These are phyloP conservation scores for Dryobota labecula DNA, from an alignment of 2,888 invertebrate genomes.

Conservation along the genomic window DNA sequence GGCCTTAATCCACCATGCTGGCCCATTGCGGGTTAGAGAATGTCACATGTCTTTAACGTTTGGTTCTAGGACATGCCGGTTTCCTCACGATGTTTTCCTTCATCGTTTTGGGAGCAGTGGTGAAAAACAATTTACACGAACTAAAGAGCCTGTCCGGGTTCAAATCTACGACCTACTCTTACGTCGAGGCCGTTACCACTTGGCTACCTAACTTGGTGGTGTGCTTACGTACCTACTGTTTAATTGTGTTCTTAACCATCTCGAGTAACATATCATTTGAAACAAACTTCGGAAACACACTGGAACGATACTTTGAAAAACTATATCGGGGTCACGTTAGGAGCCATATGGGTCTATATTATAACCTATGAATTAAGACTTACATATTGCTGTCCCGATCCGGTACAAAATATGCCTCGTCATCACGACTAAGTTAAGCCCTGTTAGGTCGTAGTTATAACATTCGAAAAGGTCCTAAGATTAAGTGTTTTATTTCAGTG, in stretches of 20 bases:
- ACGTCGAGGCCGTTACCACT: too few relatives aligned
- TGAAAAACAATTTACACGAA: too few relatives aligned
- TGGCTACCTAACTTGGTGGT: too few relatives aligned
- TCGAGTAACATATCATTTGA: neutral
- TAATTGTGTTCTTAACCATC: neutral
- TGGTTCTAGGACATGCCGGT: too few relatives aligned
- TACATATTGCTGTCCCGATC: slow-evolving; percentile 10
- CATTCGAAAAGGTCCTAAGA: slow-evolving; percentile 6
- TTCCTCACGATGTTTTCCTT: too few relatives aligned
- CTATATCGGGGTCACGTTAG: slow-evolving; percentile 24
- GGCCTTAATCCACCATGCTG: too few relatives aligned
- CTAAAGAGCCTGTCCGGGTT: too few relatives aligned
- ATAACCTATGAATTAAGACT: slow-evolving; percentile 21
- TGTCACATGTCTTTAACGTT: too few relatives aligned
- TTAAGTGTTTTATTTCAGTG: slow-evolving; percentile 30
- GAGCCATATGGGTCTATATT: slow-evolving; percentile 15
- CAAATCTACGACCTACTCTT: too few relatives aligned
- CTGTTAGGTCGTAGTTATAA: slow-evolving; percentile 10
- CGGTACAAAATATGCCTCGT: slow-evolving; percentile 32
- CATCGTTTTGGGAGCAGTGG: too few relatives aligned
- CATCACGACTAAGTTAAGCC: slow-evolving; percentile 7
- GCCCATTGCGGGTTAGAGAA: too few relatives aligned
- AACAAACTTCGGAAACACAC: neutral
- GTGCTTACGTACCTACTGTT: too few relatives aligned
- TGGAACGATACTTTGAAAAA: slow-evolving; percentile 2